Base-by-base conservation (phyloP, 2,113 vertebrate genomes). In the Alectura lathami region DNA sequence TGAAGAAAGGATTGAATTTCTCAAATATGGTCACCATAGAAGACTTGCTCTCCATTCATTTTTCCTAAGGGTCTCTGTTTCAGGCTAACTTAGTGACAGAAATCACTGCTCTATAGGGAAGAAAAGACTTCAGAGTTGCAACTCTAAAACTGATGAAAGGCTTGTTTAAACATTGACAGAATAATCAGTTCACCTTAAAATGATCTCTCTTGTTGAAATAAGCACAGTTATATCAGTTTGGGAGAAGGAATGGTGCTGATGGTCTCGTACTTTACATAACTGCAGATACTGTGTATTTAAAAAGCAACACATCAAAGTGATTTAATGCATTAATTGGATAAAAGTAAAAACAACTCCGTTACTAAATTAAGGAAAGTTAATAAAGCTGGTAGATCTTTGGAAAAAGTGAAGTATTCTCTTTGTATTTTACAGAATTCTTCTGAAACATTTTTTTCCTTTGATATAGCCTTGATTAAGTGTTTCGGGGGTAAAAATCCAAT, bases 391-490 rank as follows among this genome's bases (percentile, higher is more conserved):
- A 94, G 80, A 83, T 96, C 51, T 85, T 91, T 84, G 23, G 78
- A 83, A 94, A 84, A 48, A 90, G 57, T 88, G 66, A 69, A 75
- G 42, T 60, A 90, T 90, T 88, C 43, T 81, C 91, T 96, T 97
- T 91, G 87, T 91, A 91, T 95, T 92, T 79, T 72, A 38, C 40
- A 86, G 78, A 47, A 78, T 66, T 83, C 69, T 66, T 91, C 51
- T 93, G 59, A 93, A 96, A 93, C 86, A 0, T 56, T 7, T 80
- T 93, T 96, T 86, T 94, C 91, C 94, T 95, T 96, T 85, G 94
- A 92, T 97, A 96, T 93, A 82, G 89, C 26, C 60, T 95, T 97
- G 94, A 97, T 97, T 95, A 93, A 95, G 54, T 94, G 69, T 95
- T 96, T 91, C 69, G 45, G 64, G 68, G 76, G 38, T 93, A 93